A percentile compares a stretch with the other conserved stretches of the same genome.
Conservation (phyloP, 2,888 invertebrate genomes). For the Alsophila aescularia region DNA sequence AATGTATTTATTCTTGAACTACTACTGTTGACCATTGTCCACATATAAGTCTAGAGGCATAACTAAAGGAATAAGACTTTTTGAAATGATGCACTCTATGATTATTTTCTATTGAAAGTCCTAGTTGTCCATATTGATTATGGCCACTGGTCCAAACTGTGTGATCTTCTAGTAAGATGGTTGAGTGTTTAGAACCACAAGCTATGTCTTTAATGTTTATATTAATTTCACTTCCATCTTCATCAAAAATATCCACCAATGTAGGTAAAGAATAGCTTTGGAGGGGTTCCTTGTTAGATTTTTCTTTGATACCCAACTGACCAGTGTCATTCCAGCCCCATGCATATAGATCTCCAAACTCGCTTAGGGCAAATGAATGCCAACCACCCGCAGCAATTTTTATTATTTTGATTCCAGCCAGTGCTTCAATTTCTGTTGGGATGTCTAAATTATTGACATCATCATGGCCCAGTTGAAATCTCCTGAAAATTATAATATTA, state of each 20-base stretch:
- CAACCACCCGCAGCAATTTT: slow-evolving; percentile 93
- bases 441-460: slow-evolving; percentile 85
- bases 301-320: slow-evolving; percentile 88
- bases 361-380: slow-evolving; percentile 92
- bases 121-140: slow-evolving; percentile 93
- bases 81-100: slow-evolving; percentile 58
- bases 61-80: slow-evolving; percentile 53
- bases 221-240: slow-evolving; percentile 68
- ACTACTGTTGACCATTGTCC: slow-evolving; percentile 70
- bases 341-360: slow-evolving; percentile 91
- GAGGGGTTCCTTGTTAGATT: slow-evolving; percentile 43
- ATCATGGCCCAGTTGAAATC: slow-evolving; percentile 95
- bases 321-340: slow-evolving; percentile 97
- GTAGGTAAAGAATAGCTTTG: slow-evolving; percentile 65
- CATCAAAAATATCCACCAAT: slow-evolving; percentile 67
- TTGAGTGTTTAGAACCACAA: slow-evolving; percentile 92
- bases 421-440: slow-evolving; percentile 88
- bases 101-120: slow-evolving; percentile 59
- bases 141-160: slow-evolving; percentile 90
- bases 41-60: slow-evolving; percentile 53
- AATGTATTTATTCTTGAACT: neutral
- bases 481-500: slow-evolving; percentile 80
- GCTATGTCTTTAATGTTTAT: slow-evolving; percentile 85
- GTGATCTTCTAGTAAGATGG: slow-evolving; percentile 87
- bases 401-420: slow-evolving; percentile 89